phyloP scores from a whole-genome alignment of 2,797 vertebrate genomes.

The Myotis planiceps region DNA sequence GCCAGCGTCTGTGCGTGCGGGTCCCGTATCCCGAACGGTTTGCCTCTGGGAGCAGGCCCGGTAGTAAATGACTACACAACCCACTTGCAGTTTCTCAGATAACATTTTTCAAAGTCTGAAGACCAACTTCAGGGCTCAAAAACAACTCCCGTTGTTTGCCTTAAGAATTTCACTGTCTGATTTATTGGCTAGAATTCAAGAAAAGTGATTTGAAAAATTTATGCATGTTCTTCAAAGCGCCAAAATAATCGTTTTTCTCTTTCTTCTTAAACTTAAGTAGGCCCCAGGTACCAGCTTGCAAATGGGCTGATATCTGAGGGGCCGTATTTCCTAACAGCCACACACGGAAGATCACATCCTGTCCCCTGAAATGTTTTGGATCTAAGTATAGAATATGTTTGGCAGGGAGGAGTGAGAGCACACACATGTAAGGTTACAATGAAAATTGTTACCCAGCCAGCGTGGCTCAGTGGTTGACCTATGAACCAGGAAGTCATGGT shows the following conservation, averaged over 20 bases:
- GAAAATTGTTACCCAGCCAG: not conserved
- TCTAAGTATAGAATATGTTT: not conserved
- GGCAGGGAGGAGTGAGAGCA: conserved; percentile 11
- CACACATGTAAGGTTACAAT: not conserved
- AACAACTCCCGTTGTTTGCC: not conserved
- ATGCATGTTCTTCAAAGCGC: not conserved
- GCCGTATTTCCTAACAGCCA: not conserved
- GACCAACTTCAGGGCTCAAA: not conserved
- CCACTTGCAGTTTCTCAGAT: not conserved
- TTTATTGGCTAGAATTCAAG: not conserved
- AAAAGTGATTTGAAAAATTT: conserved; percentile 25
- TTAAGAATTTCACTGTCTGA: not conserved
- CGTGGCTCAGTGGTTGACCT: not conserved
- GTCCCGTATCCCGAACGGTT: not conserved
- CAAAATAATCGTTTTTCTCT: not conserved
- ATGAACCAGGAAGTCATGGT: not conserved
- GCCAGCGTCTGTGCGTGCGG: not conserved
- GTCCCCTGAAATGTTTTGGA: not conserved
- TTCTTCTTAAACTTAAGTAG: conserved; percentile 17
- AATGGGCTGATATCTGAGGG: not conserved
- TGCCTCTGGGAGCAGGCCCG: not conserved
- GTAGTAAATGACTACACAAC: not conserved
- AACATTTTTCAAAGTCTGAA: not conserved
- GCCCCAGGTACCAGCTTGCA: not conserved
- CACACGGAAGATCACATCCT: not conserved